These are phyloP conservation scores for Meliscaeva auricollis DNA, from an alignment of 2,888 invertebrate species.

Conservation along the genomic window DNA sequence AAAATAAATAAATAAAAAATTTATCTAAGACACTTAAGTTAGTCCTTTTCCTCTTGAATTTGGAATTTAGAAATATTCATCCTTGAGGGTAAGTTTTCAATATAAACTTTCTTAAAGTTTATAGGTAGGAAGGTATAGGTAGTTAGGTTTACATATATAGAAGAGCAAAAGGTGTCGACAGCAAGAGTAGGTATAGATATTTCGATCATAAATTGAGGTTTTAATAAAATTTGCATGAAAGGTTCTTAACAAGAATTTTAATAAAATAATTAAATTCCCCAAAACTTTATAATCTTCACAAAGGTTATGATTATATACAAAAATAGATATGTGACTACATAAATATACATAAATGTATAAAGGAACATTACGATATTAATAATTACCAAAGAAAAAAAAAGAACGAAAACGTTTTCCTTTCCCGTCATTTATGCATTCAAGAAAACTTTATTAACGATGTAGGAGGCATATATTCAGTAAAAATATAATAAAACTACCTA, in stretches of 20 bases:
- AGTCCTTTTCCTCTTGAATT: neutral
- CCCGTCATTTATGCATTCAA: conserved; percentile 29
- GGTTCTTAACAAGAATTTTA: conserved; percentile 29
- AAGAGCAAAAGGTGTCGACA: conserved; percentile 8
- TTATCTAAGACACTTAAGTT: too few relatives aligned
- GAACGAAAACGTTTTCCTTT: conserved; percentile 40
- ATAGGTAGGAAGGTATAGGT: too few relatives aligned
- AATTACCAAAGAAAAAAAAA: conserved; percentile 38
- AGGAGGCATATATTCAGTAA: neutral
- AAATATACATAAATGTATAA: neutral
- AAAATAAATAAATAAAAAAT: too few relatives aligned
- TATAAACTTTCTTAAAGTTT: neutral
- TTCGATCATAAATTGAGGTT: conserved; percentile 34
- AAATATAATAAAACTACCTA: neutral
- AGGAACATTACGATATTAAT: neutral
- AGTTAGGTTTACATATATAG: too few relatives aligned
- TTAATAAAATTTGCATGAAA: conserved; percentile 26
- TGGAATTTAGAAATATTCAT: conserved; percentile 14
- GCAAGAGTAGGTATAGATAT: neutral
- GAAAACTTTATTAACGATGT: conserved; percentile 44
- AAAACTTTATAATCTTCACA: conserved; percentile 12
- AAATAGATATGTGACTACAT: too few relatives aligned
- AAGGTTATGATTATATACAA: neutral
- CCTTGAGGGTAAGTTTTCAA: conserved; percentile 1
- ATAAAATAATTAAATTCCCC: conserved; percentile 42